These are phyloP conservation scores for Drosophila demipolita DNA, from an alignment of 2,888 invertebrate species.

Conservation along the genomic window DNA sequence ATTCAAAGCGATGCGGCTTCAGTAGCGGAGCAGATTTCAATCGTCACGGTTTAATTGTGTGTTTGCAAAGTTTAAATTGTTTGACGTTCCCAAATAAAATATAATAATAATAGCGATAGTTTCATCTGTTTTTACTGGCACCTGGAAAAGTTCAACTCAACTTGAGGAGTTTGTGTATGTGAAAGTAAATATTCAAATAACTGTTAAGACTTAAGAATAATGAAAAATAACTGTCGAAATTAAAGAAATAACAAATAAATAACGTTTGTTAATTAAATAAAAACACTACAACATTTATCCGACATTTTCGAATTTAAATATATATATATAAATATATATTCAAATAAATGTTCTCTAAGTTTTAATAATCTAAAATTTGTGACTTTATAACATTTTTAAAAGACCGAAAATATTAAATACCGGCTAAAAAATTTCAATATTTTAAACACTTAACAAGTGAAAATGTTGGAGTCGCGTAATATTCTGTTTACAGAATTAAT, in stretches of 20 bases:
- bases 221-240: not conserved
- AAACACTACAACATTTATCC: not conserved
- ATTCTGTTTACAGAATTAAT: not conserved
- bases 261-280: not conserved
- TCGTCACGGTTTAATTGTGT: conserved; percentile 65
- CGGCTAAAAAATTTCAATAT: conserved; percentile 27
- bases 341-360: not conserved
- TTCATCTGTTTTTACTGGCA: not conserved
- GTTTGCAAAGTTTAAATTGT: conserved; percentile 46
- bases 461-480: not conserved
- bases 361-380: not conserved
- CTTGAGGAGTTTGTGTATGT: conserved; percentile 10
- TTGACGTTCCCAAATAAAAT: conserved; percentile 15
- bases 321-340: not conserved
- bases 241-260: not conserved
- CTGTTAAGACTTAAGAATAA: not conserved
- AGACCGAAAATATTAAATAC: conserved; percentile 36
- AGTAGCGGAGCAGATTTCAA: conserved; percentile 79
- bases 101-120: conserved; percentile 5
- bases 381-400: conserved; percentile 5
- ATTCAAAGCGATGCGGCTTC: conserved; percentile 41
- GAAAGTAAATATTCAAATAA: not conserved
- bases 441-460: conserved; percentile 10
- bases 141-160: conserved; percentile 1
- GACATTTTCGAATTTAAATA: too few relatives aligned